Conservation (phyloP, 37 sponge, comb jelly and placozoan genomes). For the Sycon ciliatum region DNA sequence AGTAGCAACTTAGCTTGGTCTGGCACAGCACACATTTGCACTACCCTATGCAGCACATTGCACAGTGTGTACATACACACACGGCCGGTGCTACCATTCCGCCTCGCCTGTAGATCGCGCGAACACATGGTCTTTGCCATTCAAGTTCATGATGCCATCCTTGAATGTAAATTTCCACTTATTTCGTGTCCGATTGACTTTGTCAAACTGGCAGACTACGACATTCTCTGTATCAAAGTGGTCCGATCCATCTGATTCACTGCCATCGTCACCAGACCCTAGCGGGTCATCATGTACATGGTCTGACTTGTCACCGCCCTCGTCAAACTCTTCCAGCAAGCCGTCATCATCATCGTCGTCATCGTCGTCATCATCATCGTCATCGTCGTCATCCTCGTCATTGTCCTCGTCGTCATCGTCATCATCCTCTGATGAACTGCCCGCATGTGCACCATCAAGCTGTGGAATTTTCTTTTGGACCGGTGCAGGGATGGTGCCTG, state of each 20-base stretch:
- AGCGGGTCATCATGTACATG: slow-evolving; percentile 43
- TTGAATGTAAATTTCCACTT: slow-evolving; percentile 93
- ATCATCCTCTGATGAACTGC: slow-evolving; percentile 28
- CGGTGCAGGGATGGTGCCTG: no score
- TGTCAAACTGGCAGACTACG: slow-evolving; percentile 94
- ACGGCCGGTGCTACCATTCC: slow-evolving; percentile 86
- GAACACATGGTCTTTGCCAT: slow-evolving; percentile 81
- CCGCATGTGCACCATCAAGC: slow-evolving; percentile 44
- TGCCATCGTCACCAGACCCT: slow-evolving; percentile 45
- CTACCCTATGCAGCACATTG: no score
- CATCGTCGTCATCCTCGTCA: slow-evolving; percentile 40
- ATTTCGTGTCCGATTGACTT: slow-evolving; percentile 44
- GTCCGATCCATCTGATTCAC: slow-evolving; percentile 30
- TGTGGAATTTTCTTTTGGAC: no score
- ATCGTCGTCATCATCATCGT: not conserved
- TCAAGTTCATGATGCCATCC: slow-evolving; percentile 89
- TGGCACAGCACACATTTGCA: no score
- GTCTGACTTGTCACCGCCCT: not conserved
- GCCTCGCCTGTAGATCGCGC: slow-evolving; percentile 83
- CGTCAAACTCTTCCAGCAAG: slow-evolving; percentile 6
- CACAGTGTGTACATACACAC: no score
- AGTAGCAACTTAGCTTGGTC: no score
- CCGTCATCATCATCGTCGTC: not conserved
- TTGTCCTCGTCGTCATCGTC: slow-evolving; percentile 64
- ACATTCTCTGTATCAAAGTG: slow-evolving; percentile 75